Evolutionary conservation across 2,113 vertebrate species (phyloP).

Genomic region (Hippocampus barbouri): DNA sequence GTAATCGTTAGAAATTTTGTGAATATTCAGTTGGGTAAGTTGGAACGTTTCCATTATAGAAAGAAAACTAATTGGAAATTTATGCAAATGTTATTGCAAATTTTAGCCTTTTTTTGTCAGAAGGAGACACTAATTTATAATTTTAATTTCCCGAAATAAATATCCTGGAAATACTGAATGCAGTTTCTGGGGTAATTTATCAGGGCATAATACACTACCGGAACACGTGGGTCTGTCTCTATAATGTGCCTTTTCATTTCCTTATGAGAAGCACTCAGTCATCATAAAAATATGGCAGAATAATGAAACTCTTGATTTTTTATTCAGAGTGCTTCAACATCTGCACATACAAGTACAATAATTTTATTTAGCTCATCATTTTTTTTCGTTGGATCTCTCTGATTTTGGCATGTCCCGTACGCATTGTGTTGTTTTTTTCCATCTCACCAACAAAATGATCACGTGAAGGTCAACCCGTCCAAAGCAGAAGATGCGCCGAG

Average conservation of each 20-base stretch:
- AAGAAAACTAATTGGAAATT: background rate
- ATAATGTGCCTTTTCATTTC: too few species aligned
- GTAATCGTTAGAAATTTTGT: background rate
- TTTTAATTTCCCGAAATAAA: background rate
- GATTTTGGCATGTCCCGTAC: background rate
- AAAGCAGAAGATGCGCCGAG: conserved; percentile 24
- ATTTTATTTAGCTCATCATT: background rate
- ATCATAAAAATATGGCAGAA: too few species aligned
- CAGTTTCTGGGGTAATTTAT: too few species aligned
- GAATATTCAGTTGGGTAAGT: background rate
- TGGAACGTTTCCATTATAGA: background rate
- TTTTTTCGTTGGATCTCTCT: background rate
- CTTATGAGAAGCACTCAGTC: too few species aligned
- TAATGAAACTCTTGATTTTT: too few species aligned
- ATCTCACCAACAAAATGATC: background rate
- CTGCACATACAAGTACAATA: background rate
- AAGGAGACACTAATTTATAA: background rate
- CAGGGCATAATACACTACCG: background rate
- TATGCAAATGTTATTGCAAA: background rate
- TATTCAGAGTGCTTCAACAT: too few species aligned
- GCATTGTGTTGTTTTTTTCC: background rate
- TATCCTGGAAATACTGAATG: background rate
- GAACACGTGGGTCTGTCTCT: too few species aligned
- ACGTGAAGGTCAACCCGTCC: conserved; percentile 39
- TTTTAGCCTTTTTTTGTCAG: background rate